These are phyloP conservation scores for Lindbergichthys nudifrons DNA, from an alignment of 2,797 vertebrate genomes.

Conservation along the genomic window DNA sequence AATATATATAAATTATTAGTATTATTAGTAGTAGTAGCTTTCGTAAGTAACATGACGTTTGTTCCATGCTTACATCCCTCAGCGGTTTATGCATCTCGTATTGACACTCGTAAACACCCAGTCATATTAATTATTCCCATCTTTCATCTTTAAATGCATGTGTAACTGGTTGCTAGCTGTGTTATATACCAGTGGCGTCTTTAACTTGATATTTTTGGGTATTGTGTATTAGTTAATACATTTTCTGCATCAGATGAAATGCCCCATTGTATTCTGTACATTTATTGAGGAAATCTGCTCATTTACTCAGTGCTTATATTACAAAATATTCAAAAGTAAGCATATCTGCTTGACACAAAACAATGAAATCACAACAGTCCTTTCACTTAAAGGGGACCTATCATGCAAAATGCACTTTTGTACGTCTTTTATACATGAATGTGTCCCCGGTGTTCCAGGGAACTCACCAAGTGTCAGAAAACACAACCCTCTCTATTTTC, in stretches of 20 bases:
- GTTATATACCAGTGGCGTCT: background rate
- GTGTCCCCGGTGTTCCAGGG: too few species aligned
- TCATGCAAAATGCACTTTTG: too few species aligned
- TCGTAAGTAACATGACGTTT: too few species aligned
- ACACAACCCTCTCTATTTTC: too few species aligned
- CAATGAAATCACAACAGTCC: slow-evolving; percentile 14
- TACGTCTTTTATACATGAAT: too few species aligned
- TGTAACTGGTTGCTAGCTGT: background rate
- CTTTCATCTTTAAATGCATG: background rate
- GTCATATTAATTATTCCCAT: background rate
- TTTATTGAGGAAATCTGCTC: slow-evolving; percentile 62
- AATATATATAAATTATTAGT: too few species aligned
- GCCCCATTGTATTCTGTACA: slow-evolving; percentile 40
- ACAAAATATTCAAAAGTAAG: slow-evolving; percentile 60
- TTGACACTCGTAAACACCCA: background rate
- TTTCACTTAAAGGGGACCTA: too few species aligned
- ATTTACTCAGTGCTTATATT: slow-evolving; percentile 44
- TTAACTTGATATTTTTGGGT: background rate
- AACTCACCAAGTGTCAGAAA: too few species aligned
- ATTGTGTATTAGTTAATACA: background rate
- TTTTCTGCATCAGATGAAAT: slow-evolving; percentile 6
- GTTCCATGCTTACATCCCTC: too few species aligned
- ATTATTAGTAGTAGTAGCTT: too few species aligned
- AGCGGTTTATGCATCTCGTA: too few species aligned
- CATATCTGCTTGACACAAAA: slow-evolving; percentile 42